Percentiles rank a stretch among this genome's conserved stretches.
phyloP scores from a whole-genome alignment of 2,888 invertebrate genomes.

The Candidula unifasciata region DNA sequence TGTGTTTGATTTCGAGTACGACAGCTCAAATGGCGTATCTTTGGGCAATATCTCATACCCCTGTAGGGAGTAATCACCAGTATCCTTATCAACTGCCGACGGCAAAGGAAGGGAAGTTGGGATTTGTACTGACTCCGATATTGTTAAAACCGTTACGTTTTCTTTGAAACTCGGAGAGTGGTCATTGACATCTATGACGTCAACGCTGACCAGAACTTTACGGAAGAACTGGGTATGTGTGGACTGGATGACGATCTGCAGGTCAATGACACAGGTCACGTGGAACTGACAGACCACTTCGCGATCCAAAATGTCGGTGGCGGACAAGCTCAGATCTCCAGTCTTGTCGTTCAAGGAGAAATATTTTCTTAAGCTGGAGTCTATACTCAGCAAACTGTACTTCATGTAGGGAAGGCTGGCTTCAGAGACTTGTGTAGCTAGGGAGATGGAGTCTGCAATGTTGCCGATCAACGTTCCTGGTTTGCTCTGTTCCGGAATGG shows the following conservation, averaged over 20 bases:
- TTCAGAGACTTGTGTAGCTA: constrained; percentile 57
- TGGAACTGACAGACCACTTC: constrained; percentile 65
- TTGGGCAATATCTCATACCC: constrained; percentile 63
- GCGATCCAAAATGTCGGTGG: constrained; percentile 59
- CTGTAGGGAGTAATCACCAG: constrained; percentile 64
- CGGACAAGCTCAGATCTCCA: constrained; percentile 61
- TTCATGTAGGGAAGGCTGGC: constrained; percentile 58
- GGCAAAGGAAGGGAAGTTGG: constrained; percentile 61
- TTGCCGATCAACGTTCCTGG: constrained; percentile 62
- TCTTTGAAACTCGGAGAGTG: constrained; percentile 68
- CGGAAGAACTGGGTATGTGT: constrained; percentile 65
- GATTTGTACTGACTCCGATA: constrained; percentile 64
- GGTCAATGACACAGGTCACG: constrained; percentile 59
- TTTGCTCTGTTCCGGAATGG: constrained; percentile 52
- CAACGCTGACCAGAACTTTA: constrained; percentile 67
- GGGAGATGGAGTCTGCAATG: constrained; percentile 63
- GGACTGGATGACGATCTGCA: constrained; percentile 67
- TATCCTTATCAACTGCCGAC: constrained; percentile 68
- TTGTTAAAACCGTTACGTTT: constrained; percentile 57
- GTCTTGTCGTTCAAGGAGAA: constrained; percentile 64
- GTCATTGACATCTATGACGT: constrained; percentile 73
- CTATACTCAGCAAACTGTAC: constrained; percentile 64
- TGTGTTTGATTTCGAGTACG: constrained; percentile 62
- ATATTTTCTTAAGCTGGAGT: constrained; percentile 56
- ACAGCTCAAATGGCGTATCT: constrained; percentile 63